Base-by-base conservation (phyloP, 2,113 vertebrate species). In the Pseudorasbora parva region DNA sequence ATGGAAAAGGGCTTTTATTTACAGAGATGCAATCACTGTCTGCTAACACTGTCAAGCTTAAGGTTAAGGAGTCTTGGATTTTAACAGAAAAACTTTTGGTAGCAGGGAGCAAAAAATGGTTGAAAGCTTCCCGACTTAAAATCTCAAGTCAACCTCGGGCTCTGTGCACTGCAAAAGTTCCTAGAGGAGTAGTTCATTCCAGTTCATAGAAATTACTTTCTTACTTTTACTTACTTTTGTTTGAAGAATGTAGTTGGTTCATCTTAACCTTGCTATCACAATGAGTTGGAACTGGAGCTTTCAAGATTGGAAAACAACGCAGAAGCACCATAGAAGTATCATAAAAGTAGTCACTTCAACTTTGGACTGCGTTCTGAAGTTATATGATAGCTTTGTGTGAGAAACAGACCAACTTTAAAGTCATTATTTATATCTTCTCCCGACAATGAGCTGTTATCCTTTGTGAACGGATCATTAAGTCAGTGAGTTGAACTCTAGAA, bases 81-180 rank as follows among this genome's bases (percentile, higher is more conserved):
- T 57, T 14, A 74, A 62, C 37, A 60, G 33, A 74, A 62, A 62
- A 51, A 83, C 2, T 83, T 81, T 83, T 91, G 89, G 91, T 90
- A 90, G 93, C 90, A 90, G 92, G 89, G 92, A 92, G 91, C 90
- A 87, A 69, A 72, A 72, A 47, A 23, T 8, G n/a, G 89, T 72
- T 9, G 5, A 66, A 45, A 10, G 25, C n/a, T 25, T n/a, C 6
- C 11, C 6, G 37, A 37, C 37, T 37, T 37, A 6, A 7, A 25
- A 76, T 76, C 27, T 21, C 1, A 54, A n/a, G 49, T 76, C 73
- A 12, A 7, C 45, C 4, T 49, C 23, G 25, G 37, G 37, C 37
- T 37, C 37, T 7, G 10, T 75, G 25, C 47, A 54, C 27, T 57
- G 30, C 74, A 76, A 56, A 37, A n/a, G 30, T 56, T 76, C 66